A percentile compares a stretch with the other conserved stretches of the same genome.
These are phyloP conservation scores for Egretta garzetta DNA, from an alignment of 2,113 vertebrate genomes.

Conservation along the genomic window DNA sequence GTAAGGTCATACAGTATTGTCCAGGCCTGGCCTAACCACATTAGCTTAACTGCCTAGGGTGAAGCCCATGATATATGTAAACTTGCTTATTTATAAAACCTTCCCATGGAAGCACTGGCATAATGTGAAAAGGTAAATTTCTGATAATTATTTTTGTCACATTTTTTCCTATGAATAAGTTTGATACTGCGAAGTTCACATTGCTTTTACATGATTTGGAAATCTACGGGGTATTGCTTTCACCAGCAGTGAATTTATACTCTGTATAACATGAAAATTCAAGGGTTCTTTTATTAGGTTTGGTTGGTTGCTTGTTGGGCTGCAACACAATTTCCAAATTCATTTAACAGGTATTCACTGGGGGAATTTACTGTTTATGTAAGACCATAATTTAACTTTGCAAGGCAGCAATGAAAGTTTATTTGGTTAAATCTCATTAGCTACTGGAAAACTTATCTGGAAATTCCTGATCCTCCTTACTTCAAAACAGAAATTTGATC, in stretches of 20 bases:
- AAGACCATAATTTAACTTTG: slow-evolving; percentile 22
- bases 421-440: slow-evolving; percentile 27
- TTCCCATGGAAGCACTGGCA: neutral
- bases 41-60: neutral
- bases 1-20: neutral
- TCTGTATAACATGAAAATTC: neutral
- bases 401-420: slow-evolving; percentile 4
- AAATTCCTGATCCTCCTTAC: neutral
- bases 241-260: neutral
- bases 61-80: neutral
- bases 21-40: neutral
- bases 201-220: neutral
- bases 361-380: neutral
- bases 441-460: neutral
- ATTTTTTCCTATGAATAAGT: neutral
- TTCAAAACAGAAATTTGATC: slow-evolving; percentile 19
- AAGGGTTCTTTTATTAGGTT: neutral
- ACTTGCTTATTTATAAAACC: neutral
- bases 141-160: neutral
- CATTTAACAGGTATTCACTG: neutral
- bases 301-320: neutral
- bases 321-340: slow-evolving; percentile 19
- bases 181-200: neutral
- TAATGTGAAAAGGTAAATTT: neutral
- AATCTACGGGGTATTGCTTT: neutral